Percentiles rank a stretch among this genome's conserved stretches.
These are phyloP conservation scores for Turritopsis rubra DNA, from an alignment of 30 jellyfish, hydroid and myxozoan genomes.

Conservation along the genomic window DNA sequence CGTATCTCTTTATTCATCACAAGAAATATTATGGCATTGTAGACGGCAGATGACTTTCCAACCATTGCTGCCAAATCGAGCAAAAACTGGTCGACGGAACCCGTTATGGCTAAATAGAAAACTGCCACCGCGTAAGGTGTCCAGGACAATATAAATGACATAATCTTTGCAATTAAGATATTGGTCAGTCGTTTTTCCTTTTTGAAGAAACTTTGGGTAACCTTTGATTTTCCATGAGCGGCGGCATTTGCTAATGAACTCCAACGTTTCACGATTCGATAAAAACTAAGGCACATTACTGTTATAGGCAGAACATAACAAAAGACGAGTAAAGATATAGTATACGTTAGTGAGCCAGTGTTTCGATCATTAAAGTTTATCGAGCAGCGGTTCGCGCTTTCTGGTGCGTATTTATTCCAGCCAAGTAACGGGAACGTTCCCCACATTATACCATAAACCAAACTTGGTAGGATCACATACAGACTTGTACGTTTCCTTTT, in stretches of 20 bases:
- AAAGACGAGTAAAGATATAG: not conserved
- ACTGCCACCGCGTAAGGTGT: not conserved
- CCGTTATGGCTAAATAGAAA: not conserved
- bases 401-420: not conserved
- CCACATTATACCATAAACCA: not conserved
- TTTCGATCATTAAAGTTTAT: not conserved
- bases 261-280: not conserved
- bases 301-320: not conserved
- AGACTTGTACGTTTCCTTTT: not conserved
- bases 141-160: not conserved
- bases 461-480: not conserved
- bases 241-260: not conserved
- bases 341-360: not conserved
- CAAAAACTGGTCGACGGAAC: not conserved
- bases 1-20: not conserved
- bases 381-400: not conserved
- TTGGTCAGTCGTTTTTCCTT: not conserved
- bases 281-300: not conserved
- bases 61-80: not conserved
- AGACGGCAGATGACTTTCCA: not conserved
- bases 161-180: not conserved
- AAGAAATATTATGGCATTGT: not conserved
- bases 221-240: not conserved
- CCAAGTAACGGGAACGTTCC: not conserved
- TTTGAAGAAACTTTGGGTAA: not conserved